Conservation (phyloP, 2,888 invertebrate species). For the Plebejus argus region DNA sequence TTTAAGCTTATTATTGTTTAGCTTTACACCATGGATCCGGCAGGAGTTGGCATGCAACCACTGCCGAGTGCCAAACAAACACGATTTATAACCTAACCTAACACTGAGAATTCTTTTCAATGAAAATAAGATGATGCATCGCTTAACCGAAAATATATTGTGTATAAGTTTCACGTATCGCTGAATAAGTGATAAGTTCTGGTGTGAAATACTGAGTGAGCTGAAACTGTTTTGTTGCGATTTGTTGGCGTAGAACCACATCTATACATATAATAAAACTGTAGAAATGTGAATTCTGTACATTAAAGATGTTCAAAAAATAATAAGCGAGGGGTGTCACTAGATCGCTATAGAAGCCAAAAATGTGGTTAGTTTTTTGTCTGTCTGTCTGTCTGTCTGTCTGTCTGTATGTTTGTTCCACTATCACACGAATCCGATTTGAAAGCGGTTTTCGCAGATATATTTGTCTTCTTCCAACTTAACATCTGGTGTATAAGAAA, state of each 20-base stretch:
- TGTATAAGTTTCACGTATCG: slow-evolving; percentile 22
- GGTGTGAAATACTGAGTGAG: not conserved
- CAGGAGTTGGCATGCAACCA: not conserved
- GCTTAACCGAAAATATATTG: slow-evolving; percentile 15
- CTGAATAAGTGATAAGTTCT: slow-evolving; percentile 32
- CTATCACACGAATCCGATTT: too few species aligned
- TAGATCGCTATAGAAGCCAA: too few species aligned
- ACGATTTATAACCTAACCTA: slow-evolving; percentile 22
- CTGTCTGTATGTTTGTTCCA: too few species aligned
- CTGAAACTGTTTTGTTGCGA: not conserved
- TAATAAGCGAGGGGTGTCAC: too few species aligned
- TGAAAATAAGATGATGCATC: slow-evolving; percentile 26
- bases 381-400: too few species aligned
- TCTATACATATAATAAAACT: too few species aligned
- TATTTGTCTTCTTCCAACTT: too few species aligned
- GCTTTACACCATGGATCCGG: slow-evolving; percentile 9
- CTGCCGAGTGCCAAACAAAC: slow-evolving; percentile 26
- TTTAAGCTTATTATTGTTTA: slow-evolving; percentile 21
- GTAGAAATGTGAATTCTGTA: too few species aligned
- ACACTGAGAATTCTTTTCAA: slow-evolving; percentile 26
- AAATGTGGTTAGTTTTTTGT: too few species aligned
- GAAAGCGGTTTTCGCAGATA: too few species aligned
- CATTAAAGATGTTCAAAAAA: too few species aligned
- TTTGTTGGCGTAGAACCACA: not conserved
- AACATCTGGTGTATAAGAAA: too few species aligned